A percentile compares a stretch with the other conserved stretches of the same genome.
These are phyloP conservation scores for Linyphia triangularis DNA, from an alignment of 2,888 invertebrate genomes.

Conservation along the genomic window DNA sequence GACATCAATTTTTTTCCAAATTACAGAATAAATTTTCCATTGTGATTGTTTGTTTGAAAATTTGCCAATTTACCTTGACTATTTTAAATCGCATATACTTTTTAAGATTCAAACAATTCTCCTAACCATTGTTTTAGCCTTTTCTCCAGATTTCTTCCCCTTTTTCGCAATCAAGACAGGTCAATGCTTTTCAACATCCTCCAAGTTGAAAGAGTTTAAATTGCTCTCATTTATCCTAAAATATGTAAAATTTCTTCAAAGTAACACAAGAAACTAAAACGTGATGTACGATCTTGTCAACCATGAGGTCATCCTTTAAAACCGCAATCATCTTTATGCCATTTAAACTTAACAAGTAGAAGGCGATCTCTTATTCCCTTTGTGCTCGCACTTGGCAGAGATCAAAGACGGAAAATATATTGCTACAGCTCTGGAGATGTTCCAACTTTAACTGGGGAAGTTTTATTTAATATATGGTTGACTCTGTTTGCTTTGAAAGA, in stretches of 20 bases:
- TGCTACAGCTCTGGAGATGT: not conserved
- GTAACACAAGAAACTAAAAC: not conserved
- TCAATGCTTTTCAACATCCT: not conserved
- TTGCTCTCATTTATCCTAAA: not conserved
- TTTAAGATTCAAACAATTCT: no score
- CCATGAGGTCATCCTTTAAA: not conserved
- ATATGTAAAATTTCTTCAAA: not conserved
- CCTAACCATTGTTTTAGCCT: no score
- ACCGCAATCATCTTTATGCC: not conserved
- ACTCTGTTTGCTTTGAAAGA: not conserved
- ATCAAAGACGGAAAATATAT: not conserved
- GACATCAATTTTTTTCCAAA: no score
- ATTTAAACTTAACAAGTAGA: not conserved
- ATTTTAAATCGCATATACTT: no score
- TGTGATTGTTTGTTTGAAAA: no score
- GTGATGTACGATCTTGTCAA: constrained; percentile 3
- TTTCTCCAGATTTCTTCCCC: not conserved
- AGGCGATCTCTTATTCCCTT: not conserved
- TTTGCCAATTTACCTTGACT: no score
- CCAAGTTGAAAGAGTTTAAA: not conserved
- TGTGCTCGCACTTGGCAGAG: not conserved
- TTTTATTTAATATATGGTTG: not conserved
- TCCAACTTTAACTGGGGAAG: not conserved
- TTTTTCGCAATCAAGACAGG: not conserved
- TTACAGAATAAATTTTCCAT: no score